Base-by-base conservation (phyloP, 64 coral and sea anemone genomes). In the Actinia equina region DNA sequence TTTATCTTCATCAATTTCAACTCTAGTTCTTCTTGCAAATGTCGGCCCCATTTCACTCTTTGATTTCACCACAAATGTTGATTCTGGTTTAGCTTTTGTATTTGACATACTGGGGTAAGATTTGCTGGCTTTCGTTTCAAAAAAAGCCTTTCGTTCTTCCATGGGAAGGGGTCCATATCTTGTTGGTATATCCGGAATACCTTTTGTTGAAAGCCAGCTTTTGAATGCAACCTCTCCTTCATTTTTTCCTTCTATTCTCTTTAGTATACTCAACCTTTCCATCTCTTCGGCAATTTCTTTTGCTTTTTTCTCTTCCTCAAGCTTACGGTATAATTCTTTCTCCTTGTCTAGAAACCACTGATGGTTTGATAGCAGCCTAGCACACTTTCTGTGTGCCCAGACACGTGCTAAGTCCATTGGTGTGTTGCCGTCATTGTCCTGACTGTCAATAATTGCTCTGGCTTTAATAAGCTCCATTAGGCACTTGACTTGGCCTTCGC, bases 281-380 rank as follows among this genome's bases (percentile, higher is more conserved):
- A 85, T 88, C 80, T 97, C 94, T 46, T 93, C 91, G 22, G 86
- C 85, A 7, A 88, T 19, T 16, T 90, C 86, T 27, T 54, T 93
- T 7, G 59, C 81, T 88, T 87, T 77, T 49, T 79, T 88, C 45
- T 99, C 93, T 53, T 93, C 78, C 43, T 93, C 86, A 27, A 95
- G 91, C 86, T 65, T 95, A 46, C 92, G 63, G 46, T 85, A 64
- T n/a, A 92, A 63, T 5, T 95, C 83, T 85, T 90, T 88, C 43
- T 99, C 88, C 61, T 99, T 99, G 77, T 99, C 88, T 7, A 99
- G 57, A 16, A 95, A 95, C 97, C 97, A 99, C 86, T 95, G 97
- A 30, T 82, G 87, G 69, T 95, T 90, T 13, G 88, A 86, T 10
- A 99, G 78, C 51, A 99, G 91, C 37, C 93, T 63, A 17, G 91